Evolutionary conservation across 2,113 vertebrate genomes (phyloP).

Genomic region (Hylia prasina): DNA sequence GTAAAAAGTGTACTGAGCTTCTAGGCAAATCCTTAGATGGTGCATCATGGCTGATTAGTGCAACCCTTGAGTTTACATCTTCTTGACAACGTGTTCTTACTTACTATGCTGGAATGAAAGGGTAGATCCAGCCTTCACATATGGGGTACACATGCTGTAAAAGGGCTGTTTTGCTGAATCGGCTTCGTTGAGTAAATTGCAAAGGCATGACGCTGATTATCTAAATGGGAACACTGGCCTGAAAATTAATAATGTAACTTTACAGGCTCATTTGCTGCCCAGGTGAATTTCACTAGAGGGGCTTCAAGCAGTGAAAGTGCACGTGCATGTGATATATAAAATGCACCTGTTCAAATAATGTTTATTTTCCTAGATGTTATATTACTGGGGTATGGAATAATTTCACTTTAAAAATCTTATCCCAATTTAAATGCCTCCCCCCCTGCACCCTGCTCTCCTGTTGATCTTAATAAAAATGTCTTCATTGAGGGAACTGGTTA

Average conservation of each 20-base stretch:
- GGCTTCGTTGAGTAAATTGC: conserved; percentile 35
- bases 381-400: conserved; percentile 18
- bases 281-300: conserved; percentile 55
- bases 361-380: conserved; percentile 40
- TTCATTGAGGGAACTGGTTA: background rate
- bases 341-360: conserved; percentile 57
- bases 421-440: conserved; percentile 6
- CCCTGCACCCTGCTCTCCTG: background rate
- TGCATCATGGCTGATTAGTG: background rate
- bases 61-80: background rate
- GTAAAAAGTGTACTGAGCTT: background rate
- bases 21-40: background rate
- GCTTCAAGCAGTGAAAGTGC: conserved; percentile 55
- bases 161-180: conserved; percentile 44
- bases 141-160: conserved; percentile 44
- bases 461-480: conserved; percentile 52
- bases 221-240: conserved; percentile 7
- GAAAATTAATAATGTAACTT: conserved; percentile 58
- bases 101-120: conserved; percentile 12
- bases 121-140: conserved; percentile 27
- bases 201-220: conserved; percentile 45
- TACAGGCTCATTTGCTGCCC: conserved; percentile 62
- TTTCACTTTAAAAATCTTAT: conserved; percentile 30
- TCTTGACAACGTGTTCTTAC: conserved; percentile 33
- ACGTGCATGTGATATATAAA: conserved; percentile 49